Evolutionary conservation across 2,888 invertebrate genomes (phyloP).

Genomic region (Seladonia tumulorum): DNA sequence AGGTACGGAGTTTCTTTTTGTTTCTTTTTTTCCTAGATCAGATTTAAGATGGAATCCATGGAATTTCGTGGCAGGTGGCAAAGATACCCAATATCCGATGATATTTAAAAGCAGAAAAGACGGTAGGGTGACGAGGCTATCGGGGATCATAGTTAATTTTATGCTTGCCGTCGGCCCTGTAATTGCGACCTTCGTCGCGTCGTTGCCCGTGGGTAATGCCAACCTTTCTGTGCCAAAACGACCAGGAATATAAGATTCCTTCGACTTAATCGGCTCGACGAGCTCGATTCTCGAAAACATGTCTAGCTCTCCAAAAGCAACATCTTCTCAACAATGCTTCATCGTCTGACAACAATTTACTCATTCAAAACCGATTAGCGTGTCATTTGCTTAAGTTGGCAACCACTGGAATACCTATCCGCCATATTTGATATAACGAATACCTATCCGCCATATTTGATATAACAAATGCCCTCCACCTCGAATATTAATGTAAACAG

Average conservation of each 20-base stretch:
- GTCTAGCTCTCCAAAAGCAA: not conserved
- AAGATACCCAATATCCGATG: not conserved
- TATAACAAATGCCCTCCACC: not conserved
- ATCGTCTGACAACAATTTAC: not conserved
- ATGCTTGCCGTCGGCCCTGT: constrained; percentile 50
- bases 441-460: not conserved
- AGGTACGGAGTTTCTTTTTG: not conserved
- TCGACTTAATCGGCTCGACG: constrained; percentile 22
- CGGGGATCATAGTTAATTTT: constrained; percentile 64
- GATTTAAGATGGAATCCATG: not conserved
- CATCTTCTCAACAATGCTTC: not conserved
- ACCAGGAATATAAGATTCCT: constrained; percentile 46
- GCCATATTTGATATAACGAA: not conserved
- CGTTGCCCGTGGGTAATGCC: constrained; percentile 55
- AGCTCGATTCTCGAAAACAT: not conserved
- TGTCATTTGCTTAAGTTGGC: not conserved
- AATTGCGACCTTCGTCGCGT: constrained; percentile 60
- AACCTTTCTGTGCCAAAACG: constrained; percentile 62
- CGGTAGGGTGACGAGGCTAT: constrained; percentile 42
- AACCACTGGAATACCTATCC: not conserved
- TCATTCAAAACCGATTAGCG: not conserved
- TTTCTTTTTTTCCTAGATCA: not conserved
- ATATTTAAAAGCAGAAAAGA: constrained; percentile 28
- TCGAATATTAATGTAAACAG: not conserved
- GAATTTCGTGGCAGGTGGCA: not conserved